Conservation (phyloP, 2,888 invertebrate genomes). For the Brenthis daphne region DNA sequence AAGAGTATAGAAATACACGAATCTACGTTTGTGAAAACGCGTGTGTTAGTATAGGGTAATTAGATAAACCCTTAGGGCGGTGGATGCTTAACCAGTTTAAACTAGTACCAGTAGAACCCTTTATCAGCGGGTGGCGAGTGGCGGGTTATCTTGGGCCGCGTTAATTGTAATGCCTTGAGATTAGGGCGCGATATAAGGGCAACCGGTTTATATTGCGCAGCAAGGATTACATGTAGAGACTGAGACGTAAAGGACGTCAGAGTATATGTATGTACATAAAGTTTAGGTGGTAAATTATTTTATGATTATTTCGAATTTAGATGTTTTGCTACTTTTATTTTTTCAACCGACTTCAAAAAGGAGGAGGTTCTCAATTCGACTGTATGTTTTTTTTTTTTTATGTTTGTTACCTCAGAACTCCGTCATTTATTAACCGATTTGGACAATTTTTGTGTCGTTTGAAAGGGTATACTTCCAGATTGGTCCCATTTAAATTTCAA, state of each 20-base stretch:
- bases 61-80: conserved; percentile 79
- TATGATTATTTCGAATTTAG: not conserved
- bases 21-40: conserved; percentile 45
- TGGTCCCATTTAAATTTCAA: no score
- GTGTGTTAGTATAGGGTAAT: conserved; percentile 73
- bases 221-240: conserved; percentile 52
- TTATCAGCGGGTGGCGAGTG: conserved; percentile 80
- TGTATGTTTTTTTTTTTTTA: no score
- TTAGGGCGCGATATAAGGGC: conserved; percentile 72
- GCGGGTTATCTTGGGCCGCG: conserved; percentile 78
- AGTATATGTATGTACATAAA: conserved; percentile 1
- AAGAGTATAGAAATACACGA: conserved; percentile 49
- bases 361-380: no score
- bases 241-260: conserved; percentile 27
- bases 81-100: conserved; percentile 79
- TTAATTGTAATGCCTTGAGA: conserved; percentile 81
- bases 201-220: conserved; percentile 44
- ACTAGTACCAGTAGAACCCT: conserved; percentile 72
- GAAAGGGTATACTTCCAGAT: no score
- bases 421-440: no score
- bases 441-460: no score
- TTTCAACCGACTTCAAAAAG: no score
- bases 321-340: not conserved
- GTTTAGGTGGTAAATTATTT: not conserved
- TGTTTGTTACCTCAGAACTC: no score